These are phyloP conservation scores for Hyphantria cunea DNA, from an alignment of 1,140 invertebrate species.

Conservation along the genomic window DNA sequence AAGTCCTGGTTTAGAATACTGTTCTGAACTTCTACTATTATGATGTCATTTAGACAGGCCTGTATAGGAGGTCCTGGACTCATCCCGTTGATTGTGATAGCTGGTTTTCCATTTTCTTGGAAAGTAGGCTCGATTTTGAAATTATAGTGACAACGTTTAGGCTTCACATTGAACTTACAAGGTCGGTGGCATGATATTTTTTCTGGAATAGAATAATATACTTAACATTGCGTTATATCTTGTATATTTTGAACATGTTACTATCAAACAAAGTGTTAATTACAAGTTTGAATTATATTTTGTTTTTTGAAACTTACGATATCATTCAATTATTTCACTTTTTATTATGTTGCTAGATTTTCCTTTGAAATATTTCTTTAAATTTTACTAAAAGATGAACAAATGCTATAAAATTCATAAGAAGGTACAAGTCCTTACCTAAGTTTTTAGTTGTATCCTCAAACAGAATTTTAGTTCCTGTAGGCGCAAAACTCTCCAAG, in stretches of 20 bases:
- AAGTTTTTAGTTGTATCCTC: constrained; percentile 62
- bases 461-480: constrained; percentile 50
- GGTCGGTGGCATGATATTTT: constrained; percentile 70
- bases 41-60: constrained; percentile 91
- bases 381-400: not conserved
- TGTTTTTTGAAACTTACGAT: no score
- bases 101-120: constrained; percentile 49
- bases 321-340: no score
- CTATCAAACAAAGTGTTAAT: no score
- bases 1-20: constrained; percentile 85
- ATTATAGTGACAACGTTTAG: constrained; percentile 64
- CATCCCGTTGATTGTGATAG: constrained; percentile 88
- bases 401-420: not conserved
- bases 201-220: constrained; percentile 45
- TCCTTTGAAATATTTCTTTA: no score
- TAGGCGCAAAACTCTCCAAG: constrained; percentile 58
- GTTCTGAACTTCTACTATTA: constrained; percentile 91
- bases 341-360: no score
- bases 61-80: constrained; percentile 92
- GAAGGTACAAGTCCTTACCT: constrained; percentile 45
- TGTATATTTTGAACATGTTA: no score
- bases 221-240: no score
- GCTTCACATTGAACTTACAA: constrained; percentile 79
- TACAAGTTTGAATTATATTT: no score
- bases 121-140: constrained; percentile 64